These are phyloP conservation scores for Nomada ferruginata DNA, from an alignment of 2,888 invertebrate genomes.

Conservation along the genomic window DNA sequence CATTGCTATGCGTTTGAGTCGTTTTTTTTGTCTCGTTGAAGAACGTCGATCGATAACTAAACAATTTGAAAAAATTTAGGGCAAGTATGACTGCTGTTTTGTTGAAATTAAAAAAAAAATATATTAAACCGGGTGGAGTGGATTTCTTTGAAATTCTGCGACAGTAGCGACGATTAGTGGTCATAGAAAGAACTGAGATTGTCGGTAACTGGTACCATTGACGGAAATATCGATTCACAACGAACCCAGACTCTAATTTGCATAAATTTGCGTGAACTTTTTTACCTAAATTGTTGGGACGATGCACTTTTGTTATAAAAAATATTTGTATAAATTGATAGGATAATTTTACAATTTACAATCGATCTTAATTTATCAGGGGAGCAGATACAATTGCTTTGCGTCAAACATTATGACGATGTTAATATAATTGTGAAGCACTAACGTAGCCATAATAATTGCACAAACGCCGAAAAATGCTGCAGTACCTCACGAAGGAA, in stretches of 20 bases:
- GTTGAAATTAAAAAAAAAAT: neutral
- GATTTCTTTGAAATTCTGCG: constrained; percentile 34
- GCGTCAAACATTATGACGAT: neutral
- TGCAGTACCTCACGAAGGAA: constrained; percentile 33
- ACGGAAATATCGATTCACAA: constrained; percentile 41
- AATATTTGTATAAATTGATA: neutral
- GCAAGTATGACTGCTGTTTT: neutral
- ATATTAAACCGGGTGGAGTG: neutral
- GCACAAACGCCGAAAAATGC: constrained; percentile 16
- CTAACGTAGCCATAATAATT: constrained; percentile 18
- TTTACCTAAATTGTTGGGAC: neutral
- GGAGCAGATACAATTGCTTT: too few relatives aligned
- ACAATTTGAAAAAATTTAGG: neutral
- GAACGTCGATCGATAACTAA: neutral
- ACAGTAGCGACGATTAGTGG: constrained; percentile 52
- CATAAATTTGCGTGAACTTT: constrained; percentile 20
- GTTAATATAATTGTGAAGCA: neutral
- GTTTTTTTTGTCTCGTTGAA: neutral
- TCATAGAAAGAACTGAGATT: constrained; percentile 49
- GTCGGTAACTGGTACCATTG: constrained; percentile 58
- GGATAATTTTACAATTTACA: neutral
- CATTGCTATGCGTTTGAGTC: too few relatives aligned
- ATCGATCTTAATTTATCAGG: neutral
- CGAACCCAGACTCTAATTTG: constrained; percentile 35
- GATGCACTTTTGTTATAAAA: neutral